Evolutionary conservation across 2,113 vertebrate species (phyloP), one percentile per base, ranked within the genome.

Genomic region (Poecile atricapillus): DNA sequence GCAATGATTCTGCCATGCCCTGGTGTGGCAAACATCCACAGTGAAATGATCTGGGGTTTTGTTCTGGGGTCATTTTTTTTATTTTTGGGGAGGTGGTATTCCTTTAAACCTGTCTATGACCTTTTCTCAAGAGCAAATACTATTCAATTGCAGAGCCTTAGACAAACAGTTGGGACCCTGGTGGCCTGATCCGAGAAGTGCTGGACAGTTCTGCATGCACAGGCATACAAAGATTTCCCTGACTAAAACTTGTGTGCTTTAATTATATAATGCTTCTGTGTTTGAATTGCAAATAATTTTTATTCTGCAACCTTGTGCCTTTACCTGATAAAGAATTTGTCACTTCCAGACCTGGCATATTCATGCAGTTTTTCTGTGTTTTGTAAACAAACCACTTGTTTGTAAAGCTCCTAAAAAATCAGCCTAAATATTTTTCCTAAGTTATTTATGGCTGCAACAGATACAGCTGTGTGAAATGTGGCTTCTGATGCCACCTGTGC

Each of bases 341-440:
- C 37, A 43, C 28, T 88, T 55, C 7, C 63, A 93, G 33, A 77
- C n/a, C 43, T 53, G 78, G 28, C 37, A 73, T 9, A 82, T 43
- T 46, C 10, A 12, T 10, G 35, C 25, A 41, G 69, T 46, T 81
- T 90, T 82, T 9, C 41, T 78, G 60, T 71, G 49, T 73, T 95
- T 89, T 73, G 50, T 85, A 96, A 95, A 94, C 55, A 93, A 80
- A 65, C 59, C 37, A 56, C n/a, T 92, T 85, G 27, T 76, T 96
- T 85, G 53, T 60, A 69, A 89, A 91, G 43, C 62, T 91, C 58
- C 84, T 78, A 30, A 83, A 93, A 96, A 94, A 76, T 68, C 30
- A 76, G 5, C 33, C 24, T 58, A 69, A 65, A 69, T 59, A 16
- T 44, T 92, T 77, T 89, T 84, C 56, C 58, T 37, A 46, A 65